Base-by-base conservation (phyloP, 2,797 vertebrate genomes). In the Sardinella longiceps region DNA sequence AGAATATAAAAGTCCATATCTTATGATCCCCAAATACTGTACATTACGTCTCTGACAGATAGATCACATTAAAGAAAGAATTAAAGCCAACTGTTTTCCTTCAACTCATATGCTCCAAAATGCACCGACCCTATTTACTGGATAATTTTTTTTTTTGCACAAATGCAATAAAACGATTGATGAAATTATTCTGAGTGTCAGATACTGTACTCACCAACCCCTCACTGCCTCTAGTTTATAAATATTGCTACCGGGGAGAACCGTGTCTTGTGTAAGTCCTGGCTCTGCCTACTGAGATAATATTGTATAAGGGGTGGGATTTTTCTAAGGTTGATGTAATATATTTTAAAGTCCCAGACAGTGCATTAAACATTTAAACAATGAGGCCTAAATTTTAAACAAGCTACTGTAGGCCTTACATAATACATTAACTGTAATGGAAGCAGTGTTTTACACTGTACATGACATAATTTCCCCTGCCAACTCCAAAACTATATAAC, bases 101-200 rank as follows among this genome's bases (percentile, higher is more conserved):
- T 77, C 70, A 43, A 43, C 23, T 43, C 18, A 77, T 77, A 10
- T 39, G 20, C 33, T 77, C 37, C 70, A 77, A 77, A 74, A 77
- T 77, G 70, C 70, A 77, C 33, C 66, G 6, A 20, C 37, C 15
- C 2, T 33, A 70, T 70, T 70, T 20, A 15, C 33, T 37, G n/a
- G n/a, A n/a, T n/a, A n/a, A n/a, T 37, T 18, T 74, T 3, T 39
- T 77, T 4, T 77, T 39, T 77, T 77, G 70, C 70, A 77, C 70
- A 39, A 23, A 77, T 39, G 70, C 70, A 77, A 77, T 77, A 77
- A 77, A 77, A 20, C 70, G n/a, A n/a, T n/a, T n/a, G n/a, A 77
- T 37, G 70, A 39, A 43, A 77, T 39, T 0, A 43, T 77, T 77
- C 37, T 43, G 18, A 43, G 70, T 43, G 33, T 39, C 70, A 77